These are phyloP conservation scores for Xestobium rufovillosum DNA, from an alignment of 2,888 invertebrate species.

Conservation along the genomic window DNA sequence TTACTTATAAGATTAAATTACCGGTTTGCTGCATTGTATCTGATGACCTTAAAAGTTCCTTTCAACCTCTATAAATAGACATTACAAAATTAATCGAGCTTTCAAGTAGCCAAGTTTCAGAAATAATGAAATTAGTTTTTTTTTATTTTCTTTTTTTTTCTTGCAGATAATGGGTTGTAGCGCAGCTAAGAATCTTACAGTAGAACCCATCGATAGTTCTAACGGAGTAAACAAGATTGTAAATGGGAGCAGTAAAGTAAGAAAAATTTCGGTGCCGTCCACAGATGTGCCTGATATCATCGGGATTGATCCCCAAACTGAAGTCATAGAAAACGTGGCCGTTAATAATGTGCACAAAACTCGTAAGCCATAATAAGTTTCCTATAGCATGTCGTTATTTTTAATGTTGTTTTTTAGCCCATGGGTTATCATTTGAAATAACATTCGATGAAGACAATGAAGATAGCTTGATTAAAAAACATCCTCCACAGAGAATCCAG, in stretches of 20 bases:
- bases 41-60: too few relatives aligned
- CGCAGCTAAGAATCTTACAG: slow-evolving; percentile 37
- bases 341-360: slow-evolving; percentile 37
- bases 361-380: slow-evolving; percentile 25
- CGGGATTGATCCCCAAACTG: slow-evolving; percentile 35
- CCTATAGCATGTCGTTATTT: too few relatives aligned
- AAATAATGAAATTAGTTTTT: too few relatives aligned
- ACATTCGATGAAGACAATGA: slow-evolving; percentile 34
- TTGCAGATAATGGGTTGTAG: slow-evolving; percentile 43
- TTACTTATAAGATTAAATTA: too few relatives aligned
- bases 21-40: too few relatives aligned
- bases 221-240: slow-evolving; percentile 20
- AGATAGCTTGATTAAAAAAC: slow-evolving; percentile 46
- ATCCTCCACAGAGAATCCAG: slow-evolving; percentile 62
- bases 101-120: too few relatives aligned
- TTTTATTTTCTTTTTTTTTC: too few relatives aligned
- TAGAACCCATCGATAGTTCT: slow-evolving; percentile 34
- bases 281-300: slow-evolving; percentile 33
- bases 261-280: slow-evolving; percentile 29
- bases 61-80: too few relatives aligned
- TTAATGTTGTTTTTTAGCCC: slow-evolving; percentile 30
- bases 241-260: slow-evolving; percentile 22
- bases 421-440: slow-evolving; percentile 40
- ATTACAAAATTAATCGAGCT: too few relatives aligned
- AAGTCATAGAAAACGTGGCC: slow-evolving; percentile 30